phyloP scores from a whole-genome alignment of 2,888 invertebrate species.

The Pardosa pseudoannulata region DNA sequence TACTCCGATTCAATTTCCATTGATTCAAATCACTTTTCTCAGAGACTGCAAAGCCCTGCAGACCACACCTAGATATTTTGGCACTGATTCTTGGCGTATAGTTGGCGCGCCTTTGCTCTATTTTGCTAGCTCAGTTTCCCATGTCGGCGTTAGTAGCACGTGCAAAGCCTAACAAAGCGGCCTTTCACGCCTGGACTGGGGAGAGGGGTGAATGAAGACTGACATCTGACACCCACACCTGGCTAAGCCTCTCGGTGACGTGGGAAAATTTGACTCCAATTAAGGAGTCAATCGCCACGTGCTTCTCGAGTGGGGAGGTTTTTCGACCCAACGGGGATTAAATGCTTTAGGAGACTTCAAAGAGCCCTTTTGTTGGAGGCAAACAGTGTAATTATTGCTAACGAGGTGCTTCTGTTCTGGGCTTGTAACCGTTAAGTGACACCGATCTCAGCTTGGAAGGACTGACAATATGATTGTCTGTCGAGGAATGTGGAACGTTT shows the following conservation, averaged over 20 bases:
- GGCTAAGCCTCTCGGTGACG: conserved; percentile 9
- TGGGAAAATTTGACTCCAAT: conserved; percentile 31
- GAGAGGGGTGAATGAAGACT: conserved; percentile 3
- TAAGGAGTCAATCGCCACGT: conserved; percentile 29
- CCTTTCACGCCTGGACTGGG: not conserved
- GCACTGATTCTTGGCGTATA: not conserved
- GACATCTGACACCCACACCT: conserved; percentile 27
- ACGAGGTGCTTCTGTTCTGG: not conserved
- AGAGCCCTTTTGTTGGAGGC: too few relatives aligned
- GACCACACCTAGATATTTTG: not conserved
- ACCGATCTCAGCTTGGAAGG: too few relatives aligned
- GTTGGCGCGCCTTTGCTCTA: not conserved
- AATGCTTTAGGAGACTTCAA: not conserved
- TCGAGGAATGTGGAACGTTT: too few relatives aligned
- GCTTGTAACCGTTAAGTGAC: too few relatives aligned
- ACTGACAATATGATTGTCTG: too few relatives aligned
- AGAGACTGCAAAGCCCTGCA: too few relatives aligned
- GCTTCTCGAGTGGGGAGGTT: not conserved
- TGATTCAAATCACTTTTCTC: too few relatives aligned
- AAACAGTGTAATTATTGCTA: not conserved
- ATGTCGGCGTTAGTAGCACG: not conserved
- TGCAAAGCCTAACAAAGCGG: conserved; percentile 10
- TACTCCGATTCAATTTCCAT: too few relatives aligned
- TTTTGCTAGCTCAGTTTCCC: not conserved
- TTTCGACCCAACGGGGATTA: not conserved